Conservation (phyloP, 1,140 invertebrate species). For the Tetragonula clypearis region DNA sequence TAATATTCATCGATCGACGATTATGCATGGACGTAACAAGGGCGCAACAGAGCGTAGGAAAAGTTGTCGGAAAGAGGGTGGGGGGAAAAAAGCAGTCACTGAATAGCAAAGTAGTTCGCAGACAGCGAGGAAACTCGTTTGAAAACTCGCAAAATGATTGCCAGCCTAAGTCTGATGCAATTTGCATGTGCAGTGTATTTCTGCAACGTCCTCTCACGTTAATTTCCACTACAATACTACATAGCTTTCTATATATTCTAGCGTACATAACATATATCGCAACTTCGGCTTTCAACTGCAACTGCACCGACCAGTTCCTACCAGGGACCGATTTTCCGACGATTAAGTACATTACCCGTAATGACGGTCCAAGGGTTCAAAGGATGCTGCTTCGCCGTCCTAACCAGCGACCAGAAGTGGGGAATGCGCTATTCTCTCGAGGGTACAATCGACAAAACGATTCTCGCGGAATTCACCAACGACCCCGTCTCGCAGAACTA, state of each 20-base stretch:
- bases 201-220: not conserved
- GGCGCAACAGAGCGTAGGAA: too few relatives aligned
- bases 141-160: slow-evolving; percentile 45
- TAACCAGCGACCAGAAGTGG: not conserved
- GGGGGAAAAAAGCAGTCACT: not conserved
- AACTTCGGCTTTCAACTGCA: not conserved
- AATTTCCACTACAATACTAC: not conserved
- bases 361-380: slow-evolving; percentile 31
- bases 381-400: slow-evolving; percentile 5
- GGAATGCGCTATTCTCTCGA: slow-evolving; percentile 19
- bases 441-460: slow-evolving; percentile 21
- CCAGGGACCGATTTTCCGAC: slow-evolving; percentile 31
- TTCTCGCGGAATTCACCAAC: slow-evolving; percentile 2
- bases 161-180: slow-evolving; percentile 38
- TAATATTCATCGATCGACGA: not conserved
- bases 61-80: not conserved
- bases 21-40: not conserved
- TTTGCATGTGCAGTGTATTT: slow-evolving; percentile 37
- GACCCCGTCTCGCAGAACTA: not conserved
- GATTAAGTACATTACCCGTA: slow-evolving; percentile 44
- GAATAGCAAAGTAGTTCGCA: slow-evolving; percentile 33
- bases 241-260: not conserved
- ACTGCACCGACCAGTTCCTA: not conserved
- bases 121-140: slow-evolving; percentile 37
- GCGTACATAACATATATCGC: not conserved